A percentile compares a stretch with the other conserved stretches of the same genome.
Evolutionary conservation across 2,888 invertebrate genomes (phyloP).

Genomic region (Tenthredo mesomela): DNA sequence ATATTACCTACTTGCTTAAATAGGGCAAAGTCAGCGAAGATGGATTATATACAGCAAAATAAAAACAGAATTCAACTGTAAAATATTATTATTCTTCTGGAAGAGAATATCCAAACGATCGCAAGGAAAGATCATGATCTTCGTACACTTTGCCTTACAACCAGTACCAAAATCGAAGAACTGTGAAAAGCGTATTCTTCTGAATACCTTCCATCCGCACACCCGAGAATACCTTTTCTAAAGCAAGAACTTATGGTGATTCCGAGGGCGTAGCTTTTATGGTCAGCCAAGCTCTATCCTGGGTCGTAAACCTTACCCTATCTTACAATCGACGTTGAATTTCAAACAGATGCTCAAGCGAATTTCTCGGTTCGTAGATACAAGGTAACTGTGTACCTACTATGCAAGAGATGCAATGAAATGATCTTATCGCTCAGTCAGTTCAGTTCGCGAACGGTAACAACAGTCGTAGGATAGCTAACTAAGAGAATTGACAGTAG

Average conservation of each 20-base stretch:
- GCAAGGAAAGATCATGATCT: not conserved
- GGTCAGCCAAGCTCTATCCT: not conserved
- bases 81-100: not conserved
- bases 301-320: constrained; percentile 6
- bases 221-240: not conserved
- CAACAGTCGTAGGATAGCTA: not conserved
- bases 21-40: not conserved
- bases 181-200: not conserved
- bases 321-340: constrained; percentile 18
- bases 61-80: not conserved
- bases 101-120: too few relatives aligned
- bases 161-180: not conserved
- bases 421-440: constrained; percentile 27
- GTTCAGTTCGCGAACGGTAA: not conserved
- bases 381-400: not conserved
- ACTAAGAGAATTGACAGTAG: constrained; percentile 19
- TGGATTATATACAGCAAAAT: not conserved
- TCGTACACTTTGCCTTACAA: not conserved
- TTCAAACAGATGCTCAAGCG: constrained; percentile 12
- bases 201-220: not conserved
- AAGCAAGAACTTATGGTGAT: not conserved
- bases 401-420: not conserved
- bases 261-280: not conserved
- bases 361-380: not conserved
- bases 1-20: not conserved